Evolutionary conservation across 2,797 vertebrate species (phyloP).

Genomic region (Pantherophis alleghaniensis): DNA sequence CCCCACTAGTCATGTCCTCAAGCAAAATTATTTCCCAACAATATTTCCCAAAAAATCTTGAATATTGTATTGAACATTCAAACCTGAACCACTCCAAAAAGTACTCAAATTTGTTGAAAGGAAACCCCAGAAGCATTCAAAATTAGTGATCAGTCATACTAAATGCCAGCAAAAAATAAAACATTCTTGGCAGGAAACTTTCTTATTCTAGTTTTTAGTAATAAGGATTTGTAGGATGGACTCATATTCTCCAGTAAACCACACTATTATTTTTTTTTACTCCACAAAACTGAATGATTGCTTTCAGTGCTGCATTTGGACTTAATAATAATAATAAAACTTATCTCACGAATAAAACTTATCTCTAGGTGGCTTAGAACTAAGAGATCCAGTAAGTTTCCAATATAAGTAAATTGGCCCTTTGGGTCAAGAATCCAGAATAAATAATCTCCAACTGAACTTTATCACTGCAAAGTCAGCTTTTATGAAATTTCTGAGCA

Average conservation of each 20-base stretch:
- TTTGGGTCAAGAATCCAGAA: background rate
- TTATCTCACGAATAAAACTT: background rate
- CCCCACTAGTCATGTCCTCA: background rate
- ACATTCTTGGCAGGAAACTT: background rate
- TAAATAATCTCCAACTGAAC: background rate
- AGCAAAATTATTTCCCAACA: background rate
- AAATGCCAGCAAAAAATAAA: background rate
- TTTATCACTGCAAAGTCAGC: background rate
- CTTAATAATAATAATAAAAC: background rate
- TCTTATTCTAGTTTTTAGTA: background rate
- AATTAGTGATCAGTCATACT: background rate
- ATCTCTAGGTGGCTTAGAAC: background rate
- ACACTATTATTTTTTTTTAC: background rate
- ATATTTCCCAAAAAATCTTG: background rate
- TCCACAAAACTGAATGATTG: background rate
- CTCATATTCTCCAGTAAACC: background rate
- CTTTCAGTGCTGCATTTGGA: background rate
- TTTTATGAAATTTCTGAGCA: background rate
- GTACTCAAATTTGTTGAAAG: background rate
- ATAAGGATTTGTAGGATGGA: background rate
- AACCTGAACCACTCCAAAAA: background rate
- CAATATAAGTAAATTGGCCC: background rate
- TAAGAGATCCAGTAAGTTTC: background rate
- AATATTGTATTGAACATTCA: background rate
- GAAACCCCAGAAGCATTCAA: background rate